Conservation (phyloP, 2,888 invertebrate species). For the Macrophya alboannulata region DNA sequence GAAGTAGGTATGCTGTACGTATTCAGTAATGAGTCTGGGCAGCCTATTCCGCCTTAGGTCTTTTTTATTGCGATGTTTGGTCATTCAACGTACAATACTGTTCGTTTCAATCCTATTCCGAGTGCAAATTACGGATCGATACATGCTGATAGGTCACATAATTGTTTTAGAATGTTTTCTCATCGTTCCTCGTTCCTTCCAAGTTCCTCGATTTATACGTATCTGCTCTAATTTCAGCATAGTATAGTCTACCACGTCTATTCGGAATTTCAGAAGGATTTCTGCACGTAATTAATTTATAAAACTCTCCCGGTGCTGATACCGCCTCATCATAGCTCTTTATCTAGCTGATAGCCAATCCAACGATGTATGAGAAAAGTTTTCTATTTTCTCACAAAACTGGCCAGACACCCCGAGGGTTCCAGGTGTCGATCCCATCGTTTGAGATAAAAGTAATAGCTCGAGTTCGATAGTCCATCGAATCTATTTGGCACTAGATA, state of each 20-base stretch:
- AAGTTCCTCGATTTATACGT: too few species aligned
- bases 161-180: not conserved
- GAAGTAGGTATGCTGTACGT: not conserved
- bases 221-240: not conserved
- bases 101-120: not conserved
- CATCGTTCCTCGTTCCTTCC: too few species aligned
- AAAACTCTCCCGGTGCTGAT: not conserved
- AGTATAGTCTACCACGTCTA: not conserved
- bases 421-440: not conserved
- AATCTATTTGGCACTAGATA: not conserved
- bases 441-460: conserved; percentile 12
- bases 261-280: not conserved
- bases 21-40: not conserved
- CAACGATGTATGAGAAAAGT: not conserved
- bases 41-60: not conserved
- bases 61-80: not conserved
- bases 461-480: not conserved
- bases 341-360: conserved; percentile 8
- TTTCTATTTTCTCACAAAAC: not conserved
- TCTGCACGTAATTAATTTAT: not conserved
- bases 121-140: not conserved
- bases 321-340: not conserved
- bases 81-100: not conserved
- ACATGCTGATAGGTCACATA: not conserved
- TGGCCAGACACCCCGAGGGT: not conserved